Evolutionary conservation across 2,888 invertebrate genomes (phyloP).

Genomic region (Teinopalpus imperialis): DNA sequence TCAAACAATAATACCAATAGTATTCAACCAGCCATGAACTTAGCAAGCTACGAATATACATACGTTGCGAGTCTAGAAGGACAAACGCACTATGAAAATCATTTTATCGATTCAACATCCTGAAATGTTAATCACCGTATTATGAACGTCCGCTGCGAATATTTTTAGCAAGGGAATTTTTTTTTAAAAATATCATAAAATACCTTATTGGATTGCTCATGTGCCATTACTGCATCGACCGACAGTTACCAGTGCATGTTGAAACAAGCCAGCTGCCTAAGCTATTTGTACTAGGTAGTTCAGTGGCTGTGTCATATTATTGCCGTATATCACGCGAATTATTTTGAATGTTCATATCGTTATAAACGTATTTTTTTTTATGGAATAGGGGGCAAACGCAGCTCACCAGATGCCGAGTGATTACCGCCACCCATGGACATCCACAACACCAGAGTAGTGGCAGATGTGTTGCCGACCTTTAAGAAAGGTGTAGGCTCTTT

Average conservation of each 20-base stretch:
- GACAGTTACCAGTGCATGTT: slow-evolving; percentile 18
- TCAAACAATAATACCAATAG: no score
- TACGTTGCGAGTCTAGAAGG: slow-evolving; percentile 4
- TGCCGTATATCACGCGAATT: slow-evolving; percentile 19
- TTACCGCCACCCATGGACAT: no score
- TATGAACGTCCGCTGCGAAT: neutral
- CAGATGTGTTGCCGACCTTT: no score
- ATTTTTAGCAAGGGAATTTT: no score
- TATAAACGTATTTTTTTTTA: slow-evolving; percentile 9
- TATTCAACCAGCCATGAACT: no score
- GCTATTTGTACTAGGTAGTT: slow-evolving; percentile 15
- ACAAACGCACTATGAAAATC: slow-evolving; percentile 3
- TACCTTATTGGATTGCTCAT: no score
- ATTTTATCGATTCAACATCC: slow-evolving; percentile 23
- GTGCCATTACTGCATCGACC: slow-evolving; percentile 11
- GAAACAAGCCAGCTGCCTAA: slow-evolving; percentile 19
- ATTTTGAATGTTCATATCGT: slow-evolving; percentile 1
- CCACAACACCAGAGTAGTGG: no score
- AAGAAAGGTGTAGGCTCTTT: no score
- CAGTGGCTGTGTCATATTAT: slow-evolving; percentile 15
- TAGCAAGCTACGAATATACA: neutral
- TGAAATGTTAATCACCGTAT: neutral
- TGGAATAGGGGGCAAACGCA: neutral
- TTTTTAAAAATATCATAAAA: no score
- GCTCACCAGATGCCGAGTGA: no score